phyloP scores from a whole-genome alignment of 2,888 invertebrate genomes.

The Eupithecia dodoneata region DNA sequence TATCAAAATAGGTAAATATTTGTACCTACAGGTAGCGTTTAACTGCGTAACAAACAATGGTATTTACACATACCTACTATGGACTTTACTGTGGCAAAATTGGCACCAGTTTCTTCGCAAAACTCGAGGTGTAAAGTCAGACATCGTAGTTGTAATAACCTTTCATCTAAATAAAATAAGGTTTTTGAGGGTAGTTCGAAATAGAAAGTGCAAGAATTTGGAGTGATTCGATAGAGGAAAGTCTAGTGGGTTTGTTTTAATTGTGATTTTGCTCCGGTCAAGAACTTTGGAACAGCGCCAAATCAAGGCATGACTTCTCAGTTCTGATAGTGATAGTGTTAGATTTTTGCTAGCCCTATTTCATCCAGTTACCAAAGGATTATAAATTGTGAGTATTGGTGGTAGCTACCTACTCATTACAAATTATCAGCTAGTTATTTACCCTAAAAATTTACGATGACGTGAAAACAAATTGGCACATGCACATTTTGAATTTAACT shows the following conservation, averaged over 20 bases:
- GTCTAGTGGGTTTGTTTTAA: neutral
- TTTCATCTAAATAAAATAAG: neutral
- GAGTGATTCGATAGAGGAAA: neutral
- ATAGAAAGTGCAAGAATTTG: neutral
- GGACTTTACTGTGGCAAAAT: constrained; percentile 9
- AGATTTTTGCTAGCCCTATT: neutral
- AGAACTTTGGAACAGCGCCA: neutral
- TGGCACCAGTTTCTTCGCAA: constrained; percentile 9
- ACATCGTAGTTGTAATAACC: neutral
- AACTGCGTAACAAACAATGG: constrained; percentile 3
- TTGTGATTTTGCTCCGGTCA: neutral
- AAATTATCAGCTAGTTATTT: no score
- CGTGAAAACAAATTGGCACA: no score
- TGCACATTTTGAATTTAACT: no score
- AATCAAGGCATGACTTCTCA: neutral
- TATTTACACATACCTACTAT: neutral
- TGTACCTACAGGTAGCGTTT: neutral
- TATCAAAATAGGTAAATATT: constrained; percentile 12
- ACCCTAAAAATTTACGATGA: no score
- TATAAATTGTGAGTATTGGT: neutral
- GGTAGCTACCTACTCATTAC: no score
- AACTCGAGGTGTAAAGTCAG: neutral
- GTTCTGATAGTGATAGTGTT: constrained; percentile 1
- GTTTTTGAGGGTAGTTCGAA: constrained; percentile 7
- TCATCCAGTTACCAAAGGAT: neutral